Base-by-base conservation (phyloP, 2,888 invertebrate genomes). In the Orthosia incerta region DNA sequence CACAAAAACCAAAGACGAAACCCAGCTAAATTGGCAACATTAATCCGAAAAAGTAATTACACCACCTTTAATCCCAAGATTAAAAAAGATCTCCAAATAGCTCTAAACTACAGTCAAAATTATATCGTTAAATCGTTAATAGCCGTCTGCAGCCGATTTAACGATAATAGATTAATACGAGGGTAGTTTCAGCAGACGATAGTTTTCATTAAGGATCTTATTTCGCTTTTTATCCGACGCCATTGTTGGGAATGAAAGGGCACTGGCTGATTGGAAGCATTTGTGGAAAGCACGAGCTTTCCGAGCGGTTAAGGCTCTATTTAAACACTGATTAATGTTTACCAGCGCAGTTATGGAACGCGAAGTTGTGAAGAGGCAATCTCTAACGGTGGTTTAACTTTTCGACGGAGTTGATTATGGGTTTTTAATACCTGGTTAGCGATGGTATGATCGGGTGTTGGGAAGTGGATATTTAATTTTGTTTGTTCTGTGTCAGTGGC, bases 301-400 rank as follows among this genome's bases (percentile, higher is more conserved):
- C 87, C 86, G 85, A 85, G 88, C 87, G 86, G 86, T 88, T 80
- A 89, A 85, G 85, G 88, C 82, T 71, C 87, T 84, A 88, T 89
- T 90, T 92, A 91, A 90, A 86, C 87, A 74, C 91, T 93, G 93
- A 93, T 93, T 93, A 93, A 93, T 92, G 90, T 91, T 92, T 87
- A 87, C 88, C 79, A 82, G 86, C 80, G 78, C 86, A 80, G 88
- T 89, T 89, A 87, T 82, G 67, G 77, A 75, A 75, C 60, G 50
- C 18, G 55, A 80, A 84, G 74, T 85, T 86, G 75, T 84, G 78
- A 80, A 84, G 79, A 82, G 82, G 76, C 76, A 77, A 82, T 79
- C 67, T 73, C 80, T 85, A 74, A 79, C 70, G 59, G 72, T 65
- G 70, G 69, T 68, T 45, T 71, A 83, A 86, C 76, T 86, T 85